These are phyloP conservation scores for Plagodis pulveraria DNA, from an alignment of 2,888 invertebrate species.

Conservation along the genomic window DNA sequence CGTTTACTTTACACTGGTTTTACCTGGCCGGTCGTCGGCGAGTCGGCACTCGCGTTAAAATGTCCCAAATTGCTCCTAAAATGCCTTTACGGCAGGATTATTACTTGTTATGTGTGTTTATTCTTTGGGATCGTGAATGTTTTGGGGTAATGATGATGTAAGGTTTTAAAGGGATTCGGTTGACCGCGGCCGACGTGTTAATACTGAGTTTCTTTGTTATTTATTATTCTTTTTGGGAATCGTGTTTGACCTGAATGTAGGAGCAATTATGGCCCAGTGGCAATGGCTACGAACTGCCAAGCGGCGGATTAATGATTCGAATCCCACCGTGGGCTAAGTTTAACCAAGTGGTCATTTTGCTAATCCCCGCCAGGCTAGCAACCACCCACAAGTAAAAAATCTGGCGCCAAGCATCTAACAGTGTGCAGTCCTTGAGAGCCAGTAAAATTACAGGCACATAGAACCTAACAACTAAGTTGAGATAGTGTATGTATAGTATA, in stretches of 20 bases:
- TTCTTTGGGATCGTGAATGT: slow-evolving; percentile 18
- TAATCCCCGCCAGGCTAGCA: too few species aligned
- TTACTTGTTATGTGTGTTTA: slow-evolving; percentile 23
- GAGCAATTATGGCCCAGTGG: neutral
- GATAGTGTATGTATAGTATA: too few species aligned
- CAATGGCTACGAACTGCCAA: too few species aligned
- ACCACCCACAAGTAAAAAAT: too few species aligned
- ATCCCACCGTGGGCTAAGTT: too few species aligned
- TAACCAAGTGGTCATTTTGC: too few species aligned
- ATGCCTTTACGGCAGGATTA: slow-evolving; percentile 29
- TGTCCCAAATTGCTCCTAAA: slow-evolving; percentile 25
- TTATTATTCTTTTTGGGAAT: neutral
- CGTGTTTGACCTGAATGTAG: neutral
- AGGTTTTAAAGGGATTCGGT: slow-evolving; percentile 18
- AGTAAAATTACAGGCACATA: too few species aligned
- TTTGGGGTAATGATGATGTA: slow-evolving; percentile 26
- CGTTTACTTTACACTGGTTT: too few species aligned
- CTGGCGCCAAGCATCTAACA: too few species aligned
- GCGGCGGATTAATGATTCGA: too few species aligned
- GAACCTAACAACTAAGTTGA: too few species aligned
- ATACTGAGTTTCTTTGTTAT: slow-evolving; percentile 1
- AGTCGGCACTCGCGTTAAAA: slow-evolving; percentile 24
- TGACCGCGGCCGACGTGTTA: slow-evolving; percentile 9
- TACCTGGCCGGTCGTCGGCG: slow-evolving; percentile 25
- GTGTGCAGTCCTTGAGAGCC: too few species aligned